These are phyloP conservation scores for Tricholaema leucomelas DNA, from an alignment of 2,113 vertebrate genomes.

Conservation along the genomic window DNA sequence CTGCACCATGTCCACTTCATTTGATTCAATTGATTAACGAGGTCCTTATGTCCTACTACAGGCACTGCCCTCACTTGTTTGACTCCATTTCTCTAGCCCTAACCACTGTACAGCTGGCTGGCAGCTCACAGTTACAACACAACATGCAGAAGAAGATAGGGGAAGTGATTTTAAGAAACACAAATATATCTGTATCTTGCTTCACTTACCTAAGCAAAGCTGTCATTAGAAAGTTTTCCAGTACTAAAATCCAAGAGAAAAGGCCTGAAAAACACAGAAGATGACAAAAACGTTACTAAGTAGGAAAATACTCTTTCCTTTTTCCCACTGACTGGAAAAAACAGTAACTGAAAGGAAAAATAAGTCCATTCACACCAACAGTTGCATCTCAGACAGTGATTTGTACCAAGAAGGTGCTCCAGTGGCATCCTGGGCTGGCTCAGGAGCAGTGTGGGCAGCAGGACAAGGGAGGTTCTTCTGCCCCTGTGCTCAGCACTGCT, in stretches of 20 bases:
- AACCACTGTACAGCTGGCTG: slow-evolving; percentile 45
- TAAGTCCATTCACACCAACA: background rate
- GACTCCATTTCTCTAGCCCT: slow-evolving; percentile 23
- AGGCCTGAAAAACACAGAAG: background rate
- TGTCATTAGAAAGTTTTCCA: slow-evolving; percentile 38
- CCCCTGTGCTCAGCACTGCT: too few relatives aligned
- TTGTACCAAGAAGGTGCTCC: background rate
- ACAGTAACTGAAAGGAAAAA: background rate
- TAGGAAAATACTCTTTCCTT: background rate
- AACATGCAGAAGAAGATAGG: slow-evolving; percentile 13
- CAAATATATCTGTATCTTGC: background rate
- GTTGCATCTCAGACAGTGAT: background rate
- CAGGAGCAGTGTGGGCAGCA: too few relatives aligned
- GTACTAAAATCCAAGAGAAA: slow-evolving; percentile 47
- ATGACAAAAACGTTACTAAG: background rate
- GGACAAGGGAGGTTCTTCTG: too few relatives aligned
- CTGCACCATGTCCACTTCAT: background rate
- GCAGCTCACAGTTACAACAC: slow-evolving; percentile 7
- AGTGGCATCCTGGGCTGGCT: too few relatives aligned
- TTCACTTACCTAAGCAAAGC: slow-evolving; percentile 62
- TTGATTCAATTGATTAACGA: slow-evolving; percentile 38
- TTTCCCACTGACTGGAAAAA: background rate
- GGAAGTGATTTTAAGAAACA: slow-evolving; percentile 23
- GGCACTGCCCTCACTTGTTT: slow-evolving; percentile 27
- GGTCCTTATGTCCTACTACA: slow-evolving; percentile 7